Conservation (phyloP, 2,797 vertebrate genomes). For the Microhierax caerulescens region DNA sequence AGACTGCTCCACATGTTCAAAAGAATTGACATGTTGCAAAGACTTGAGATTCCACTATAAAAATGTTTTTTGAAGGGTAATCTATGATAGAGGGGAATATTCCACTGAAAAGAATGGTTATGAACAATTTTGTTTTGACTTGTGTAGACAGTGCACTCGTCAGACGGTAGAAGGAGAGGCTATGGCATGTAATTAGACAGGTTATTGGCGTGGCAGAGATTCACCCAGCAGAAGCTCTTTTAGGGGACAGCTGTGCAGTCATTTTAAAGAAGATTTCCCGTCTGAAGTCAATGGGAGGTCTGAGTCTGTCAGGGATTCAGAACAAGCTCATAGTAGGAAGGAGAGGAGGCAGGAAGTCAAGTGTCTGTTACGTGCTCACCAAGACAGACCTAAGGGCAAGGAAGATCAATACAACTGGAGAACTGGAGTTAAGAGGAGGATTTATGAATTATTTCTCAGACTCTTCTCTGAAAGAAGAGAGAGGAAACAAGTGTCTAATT, state of each 20-base stretch:
- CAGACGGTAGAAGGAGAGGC: neutral
- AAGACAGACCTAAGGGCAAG: neutral
- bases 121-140: neutral
- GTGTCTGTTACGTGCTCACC: neutral
- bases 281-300: neutral
- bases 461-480: neutral
- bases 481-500: neutral
- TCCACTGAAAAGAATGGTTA: neutral
- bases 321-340: neutral
- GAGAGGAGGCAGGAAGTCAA: conserved; percentile 2
- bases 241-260: neutral
- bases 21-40: neutral
- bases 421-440: neutral
- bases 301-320: neutral
- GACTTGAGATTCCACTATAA: neutral
- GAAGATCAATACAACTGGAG: conserved; percentile 21
- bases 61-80: neutral
- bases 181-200: neutral
- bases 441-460: conserved; percentile 45
- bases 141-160: neutral
- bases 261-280: neutral
- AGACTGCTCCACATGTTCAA: neutral
- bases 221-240: neutral
- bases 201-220: neutral
- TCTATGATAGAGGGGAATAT: neutral